Conservation (phyloP, 2,888 invertebrate genomes). For the Carpatolechia fugitivella region DNA sequence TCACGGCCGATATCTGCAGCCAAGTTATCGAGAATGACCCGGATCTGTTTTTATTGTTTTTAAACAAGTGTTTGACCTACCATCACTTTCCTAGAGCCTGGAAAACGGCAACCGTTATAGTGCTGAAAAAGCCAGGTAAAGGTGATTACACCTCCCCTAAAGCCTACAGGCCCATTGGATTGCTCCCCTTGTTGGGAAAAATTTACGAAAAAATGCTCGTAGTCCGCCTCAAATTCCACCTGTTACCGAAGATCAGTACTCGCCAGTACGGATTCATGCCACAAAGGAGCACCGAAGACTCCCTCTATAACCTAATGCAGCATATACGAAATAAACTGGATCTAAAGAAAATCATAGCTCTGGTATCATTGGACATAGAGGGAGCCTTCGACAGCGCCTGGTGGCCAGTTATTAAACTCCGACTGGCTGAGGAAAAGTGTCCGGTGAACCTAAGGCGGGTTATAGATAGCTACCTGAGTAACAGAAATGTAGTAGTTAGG, state of each 20-base stretch:
- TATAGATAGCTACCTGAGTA: neutral
- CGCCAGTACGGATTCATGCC: neutral
- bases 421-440: neutral
- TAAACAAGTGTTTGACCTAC: neutral
- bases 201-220: neutral
- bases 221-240: neutral
- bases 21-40: neutral
- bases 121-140: neutral
- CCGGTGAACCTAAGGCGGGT: neutral
- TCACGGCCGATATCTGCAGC: neutral
- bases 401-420: slow-evolving; percentile 12
- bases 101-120: neutral
- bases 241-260: neutral
- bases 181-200: neutral
- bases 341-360: neutral
- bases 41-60: neutral
- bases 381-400: slow-evolving; percentile 20
- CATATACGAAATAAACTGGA: neutral
- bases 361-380: slow-evolving; percentile 18
- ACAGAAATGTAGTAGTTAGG: neutral
- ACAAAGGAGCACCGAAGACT: neutral
- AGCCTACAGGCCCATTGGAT: neutral
- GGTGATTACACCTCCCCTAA: neutral
- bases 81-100: neutral
- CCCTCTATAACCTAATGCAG: neutral